Percentiles rank a stretch among this genome's conserved stretches.
Evolutionary conservation across 2,888 invertebrate species (phyloP).

Genomic region (Callyntrura guangdongensis): DNA sequence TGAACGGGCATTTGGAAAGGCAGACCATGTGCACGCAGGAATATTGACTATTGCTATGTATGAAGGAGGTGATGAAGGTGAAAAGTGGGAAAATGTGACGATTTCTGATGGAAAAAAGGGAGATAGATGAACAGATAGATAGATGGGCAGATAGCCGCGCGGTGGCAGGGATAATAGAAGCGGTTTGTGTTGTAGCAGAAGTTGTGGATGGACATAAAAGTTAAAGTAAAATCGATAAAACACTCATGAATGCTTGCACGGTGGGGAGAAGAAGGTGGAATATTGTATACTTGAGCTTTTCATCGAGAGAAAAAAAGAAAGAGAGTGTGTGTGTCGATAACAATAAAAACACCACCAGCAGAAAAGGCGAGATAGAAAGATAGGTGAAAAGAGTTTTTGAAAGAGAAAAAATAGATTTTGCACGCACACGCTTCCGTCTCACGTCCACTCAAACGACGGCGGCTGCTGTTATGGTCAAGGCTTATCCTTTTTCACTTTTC

Average conservation of each 20-base stretch:
- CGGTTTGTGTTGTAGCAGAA: not conserved
- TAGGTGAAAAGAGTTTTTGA: slow-evolving; percentile 5
- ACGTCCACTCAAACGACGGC: slow-evolving; percentile 38
- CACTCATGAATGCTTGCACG: slow-evolving; percentile 61
- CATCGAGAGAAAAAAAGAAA: not conserved
- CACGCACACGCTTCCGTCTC: slow-evolving; percentile 35
- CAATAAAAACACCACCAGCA: not conserved
- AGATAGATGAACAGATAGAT: not conserved
- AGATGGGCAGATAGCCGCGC: not conserved
- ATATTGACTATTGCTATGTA: not conserved
- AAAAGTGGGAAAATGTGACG: slow-evolving; percentile 57
- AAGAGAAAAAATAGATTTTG: slow-evolving; percentile 36
- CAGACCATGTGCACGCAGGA: not conserved
- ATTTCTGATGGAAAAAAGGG: slow-evolving; percentile 15
- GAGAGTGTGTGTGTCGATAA: not conserved
- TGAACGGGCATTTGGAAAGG: slow-evolving; percentile 1
- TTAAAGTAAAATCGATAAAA: slow-evolving; percentile 59
- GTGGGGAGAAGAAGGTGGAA: not conserved
- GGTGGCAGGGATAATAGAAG: not conserved
- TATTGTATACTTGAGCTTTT: not conserved
- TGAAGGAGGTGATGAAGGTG: slow-evolving; percentile 11
- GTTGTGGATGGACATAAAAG: slow-evolving; percentile 21
- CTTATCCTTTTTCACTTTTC: not conserved
- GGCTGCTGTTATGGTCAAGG: not conserved
- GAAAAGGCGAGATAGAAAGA: not conserved